phyloP scores from a whole-genome alignment of 2,797 vertebrate species.

The Pteronotus mesoamericanus region DNA sequence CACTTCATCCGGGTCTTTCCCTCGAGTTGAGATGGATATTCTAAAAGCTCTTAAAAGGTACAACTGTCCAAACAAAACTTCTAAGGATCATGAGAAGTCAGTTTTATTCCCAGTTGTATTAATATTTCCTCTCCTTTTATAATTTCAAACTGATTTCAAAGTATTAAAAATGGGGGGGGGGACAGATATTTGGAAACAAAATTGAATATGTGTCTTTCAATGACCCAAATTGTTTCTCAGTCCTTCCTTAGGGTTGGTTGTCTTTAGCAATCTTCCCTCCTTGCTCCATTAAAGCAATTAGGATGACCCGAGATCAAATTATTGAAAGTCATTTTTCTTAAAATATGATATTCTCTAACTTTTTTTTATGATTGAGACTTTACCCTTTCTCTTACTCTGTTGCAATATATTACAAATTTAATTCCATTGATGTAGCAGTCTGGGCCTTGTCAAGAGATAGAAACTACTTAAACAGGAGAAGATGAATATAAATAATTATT shows the following conservation, averaged over 20 bases:
- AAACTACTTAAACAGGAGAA: background rate
- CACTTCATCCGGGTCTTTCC: background rate
- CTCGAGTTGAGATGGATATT: background rate
- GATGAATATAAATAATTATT: background rate
- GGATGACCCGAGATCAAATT: background rate
- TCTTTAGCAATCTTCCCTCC: background rate
- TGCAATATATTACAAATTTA: background rate
- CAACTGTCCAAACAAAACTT: background rate
- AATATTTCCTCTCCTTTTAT: background rate
- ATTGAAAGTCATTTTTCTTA: background rate
- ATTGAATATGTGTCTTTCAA: background rate
- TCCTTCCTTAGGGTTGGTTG: background rate
- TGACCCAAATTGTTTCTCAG: background rate
- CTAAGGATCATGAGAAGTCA: background rate
- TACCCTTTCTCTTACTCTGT: background rate
- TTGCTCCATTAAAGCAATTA: background rate
- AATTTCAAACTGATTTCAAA: background rate
- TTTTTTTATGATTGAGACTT: slow-evolving; percentile 28
- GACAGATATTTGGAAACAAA: background rate
- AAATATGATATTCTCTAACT: background rate
- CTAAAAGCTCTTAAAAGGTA: background rate
- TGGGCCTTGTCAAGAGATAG: background rate
- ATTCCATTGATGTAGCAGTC: background rate
- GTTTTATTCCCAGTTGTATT: background rate
- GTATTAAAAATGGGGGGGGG: background rate